These are phyloP conservation scores for Metaphire vulgaris DNA, from an alignment of 1,140 invertebrate genomes.

Conservation along the genomic window DNA sequence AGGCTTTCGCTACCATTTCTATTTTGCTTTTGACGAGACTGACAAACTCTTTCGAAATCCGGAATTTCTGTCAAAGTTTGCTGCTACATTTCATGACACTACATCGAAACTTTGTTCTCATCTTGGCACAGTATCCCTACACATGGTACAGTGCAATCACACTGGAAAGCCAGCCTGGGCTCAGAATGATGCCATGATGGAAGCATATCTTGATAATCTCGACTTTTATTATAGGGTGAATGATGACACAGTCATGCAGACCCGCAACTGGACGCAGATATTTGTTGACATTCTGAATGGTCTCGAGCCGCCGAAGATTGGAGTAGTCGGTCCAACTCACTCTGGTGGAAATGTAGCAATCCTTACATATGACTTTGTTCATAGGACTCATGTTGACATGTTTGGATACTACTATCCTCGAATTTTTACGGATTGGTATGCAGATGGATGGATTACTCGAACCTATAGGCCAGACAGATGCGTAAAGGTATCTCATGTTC, in stretches of 20 bases:
- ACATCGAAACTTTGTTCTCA: background rate
- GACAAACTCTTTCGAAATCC: constrained; percentile 14
- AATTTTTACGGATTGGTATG: too few species aligned
- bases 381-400: too few species aligned
- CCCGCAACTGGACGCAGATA: constrained; percentile 10
- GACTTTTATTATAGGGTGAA: constrained; percentile 27
- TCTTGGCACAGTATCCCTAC: background rate
- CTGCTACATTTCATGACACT: constrained; percentile 9
- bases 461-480: background rate
- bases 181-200: constrained; percentile 29
- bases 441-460: constrained; percentile 10
- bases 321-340: constrained; percentile 27
- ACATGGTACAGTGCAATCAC: constrained; percentile 21
- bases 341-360: constrained; percentile 22
- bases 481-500: constrained; percentile 14
- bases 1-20: constrained; percentile 28
- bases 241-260: constrained; percentile 24
- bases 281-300: constrained; percentile 11
- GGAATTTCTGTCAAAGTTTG: constrained; percentile 3
- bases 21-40: constrained; percentile 20
- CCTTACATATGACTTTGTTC: constrained; percentile 30
- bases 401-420: constrained; percentile 17
- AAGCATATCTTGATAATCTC: constrained; percentile 21
- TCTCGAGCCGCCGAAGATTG: constrained; percentile 9
- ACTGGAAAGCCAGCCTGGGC: constrained; percentile 21